Base-by-base conservation (phyloP, 1,140 invertebrate species). In the Zaprionus lachaisei region DNA sequence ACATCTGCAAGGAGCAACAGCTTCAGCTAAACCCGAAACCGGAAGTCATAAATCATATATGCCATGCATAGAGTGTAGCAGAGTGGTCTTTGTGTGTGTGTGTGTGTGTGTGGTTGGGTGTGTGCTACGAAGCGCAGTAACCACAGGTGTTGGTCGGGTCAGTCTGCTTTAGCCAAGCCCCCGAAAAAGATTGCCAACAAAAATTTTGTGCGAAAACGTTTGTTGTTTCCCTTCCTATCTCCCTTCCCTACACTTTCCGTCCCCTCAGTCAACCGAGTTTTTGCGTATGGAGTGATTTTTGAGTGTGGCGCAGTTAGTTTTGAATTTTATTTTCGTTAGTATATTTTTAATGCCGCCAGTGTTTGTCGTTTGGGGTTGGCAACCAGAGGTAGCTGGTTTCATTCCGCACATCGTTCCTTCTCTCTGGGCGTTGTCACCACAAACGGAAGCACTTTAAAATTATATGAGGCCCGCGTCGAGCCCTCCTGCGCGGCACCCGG, bases 381-480 rank as follows among this genome's bases (percentile, higher is more conserved):
- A 63, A 58, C 67, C 72, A 58, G 65, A 63, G 24, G 58, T 51
- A 26, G 60, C 14, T 14, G 41, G 41, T 44, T 44, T 44, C 49
- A 55, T 31, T 24, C 34, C 38, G 47, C 51, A n/a, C 24, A 17
- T 37, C 28, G 55, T 47, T 57, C 6, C 28, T 12, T 37, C 24
- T 64, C 72, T 44, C 63, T 63, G 66, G 71, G 57, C 75, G 73
- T 62, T 71, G 77, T 71, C 72, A 65, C 85, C 85, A 90, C 85
- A 90, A 90, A 91, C 85, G 85, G 85, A 90, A 90, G 82, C 85
- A 90, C 85, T 90, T 90, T 90, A 91, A 90, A 90, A 90, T 90
- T 90, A 90, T 90, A 90, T 90, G 85, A 90, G 85, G 86, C 82
- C 69, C 76, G 62, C 71, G 69, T 56, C 66, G 60, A 57, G 75